These are phyloP conservation scores for Tupiocoris notatus DNA, from an alignment of 2,888 invertebrate genomes.

Conservation along the genomic window DNA sequence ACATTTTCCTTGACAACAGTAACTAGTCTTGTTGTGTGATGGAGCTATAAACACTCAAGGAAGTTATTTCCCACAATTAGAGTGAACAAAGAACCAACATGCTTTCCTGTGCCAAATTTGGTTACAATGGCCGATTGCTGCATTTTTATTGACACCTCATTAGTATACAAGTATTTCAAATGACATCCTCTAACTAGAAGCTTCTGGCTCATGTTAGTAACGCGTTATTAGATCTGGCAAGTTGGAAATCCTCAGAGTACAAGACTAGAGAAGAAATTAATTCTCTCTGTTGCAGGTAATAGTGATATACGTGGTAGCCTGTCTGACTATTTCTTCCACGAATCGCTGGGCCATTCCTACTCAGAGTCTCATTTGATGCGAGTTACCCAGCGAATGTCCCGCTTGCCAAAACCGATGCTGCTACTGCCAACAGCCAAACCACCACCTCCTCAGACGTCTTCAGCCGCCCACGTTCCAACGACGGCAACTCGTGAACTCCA, in stretches of 20 bases:
- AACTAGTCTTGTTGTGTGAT: no score
- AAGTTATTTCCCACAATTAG: no score
- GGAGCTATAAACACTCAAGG: no score
- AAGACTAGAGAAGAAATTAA: not conserved
- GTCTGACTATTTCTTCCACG: constrained; percentile 70
- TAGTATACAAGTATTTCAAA: no score
- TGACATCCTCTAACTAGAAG: no score
- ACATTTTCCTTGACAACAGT: no score
- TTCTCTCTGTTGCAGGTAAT: constrained; percentile 23
- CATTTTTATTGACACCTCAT: no score
- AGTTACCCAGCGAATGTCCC: constrained; percentile 56
- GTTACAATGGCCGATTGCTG: no score
- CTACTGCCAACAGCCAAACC: constrained; percentile 44
- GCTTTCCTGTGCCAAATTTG: no score
- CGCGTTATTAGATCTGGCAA: not conserved
- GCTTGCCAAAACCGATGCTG: constrained; percentile 56
- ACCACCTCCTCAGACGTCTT: constrained; percentile 47
- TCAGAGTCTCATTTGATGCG: constrained; percentile 70
- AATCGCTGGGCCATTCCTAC: constrained; percentile 76
- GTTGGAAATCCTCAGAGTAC: not conserved
- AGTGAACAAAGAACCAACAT: no score
- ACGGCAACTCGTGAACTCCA: not conserved
- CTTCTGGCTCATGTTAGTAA: not conserved
- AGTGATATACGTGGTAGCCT: constrained; percentile 51
- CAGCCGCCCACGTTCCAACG: not conserved